Percentiles rank a stretch among this genome's conserved stretches.
These are phyloP conservation scores for Simalia tracyae DNA, from an alignment of 2,797 vertebrate species.

Conservation along the genomic window DNA sequence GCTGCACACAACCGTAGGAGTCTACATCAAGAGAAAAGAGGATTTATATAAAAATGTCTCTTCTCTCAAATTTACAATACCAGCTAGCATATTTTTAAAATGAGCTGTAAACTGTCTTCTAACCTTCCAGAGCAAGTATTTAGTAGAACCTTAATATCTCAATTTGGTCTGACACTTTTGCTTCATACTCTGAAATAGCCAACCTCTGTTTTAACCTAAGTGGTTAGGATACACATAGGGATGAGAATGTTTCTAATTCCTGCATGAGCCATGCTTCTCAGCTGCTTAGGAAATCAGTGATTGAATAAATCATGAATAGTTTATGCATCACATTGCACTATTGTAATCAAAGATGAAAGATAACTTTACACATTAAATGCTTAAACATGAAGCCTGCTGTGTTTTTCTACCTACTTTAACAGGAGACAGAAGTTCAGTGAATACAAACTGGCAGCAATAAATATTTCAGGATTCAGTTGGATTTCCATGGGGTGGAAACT, in stretches of 20 bases:
- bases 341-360: not conserved
- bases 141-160: not conserved
- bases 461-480: not conserved
- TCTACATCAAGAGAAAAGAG: conserved; percentile 70
- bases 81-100: not conserved
- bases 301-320: not conserved
- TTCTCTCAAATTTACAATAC: not conserved
- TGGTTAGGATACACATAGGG: not conserved
- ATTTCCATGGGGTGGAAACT: not conserved
- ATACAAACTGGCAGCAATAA: not conserved
- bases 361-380: not conserved
- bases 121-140: not conserved
- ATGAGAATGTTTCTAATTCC: not conserved
- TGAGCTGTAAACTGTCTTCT: too few relatives aligned
- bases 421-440: not conserved
- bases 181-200: not conserved
- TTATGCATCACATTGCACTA: not conserved
- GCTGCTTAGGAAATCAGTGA: not conserved
- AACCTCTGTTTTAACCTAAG: not conserved
- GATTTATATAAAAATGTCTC: not conserved
- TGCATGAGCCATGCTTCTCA: not conserved
- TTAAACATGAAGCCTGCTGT: not conserved
- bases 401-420: not conserved
- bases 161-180: not conserved
- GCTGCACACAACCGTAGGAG: conserved; percentile 88